phyloP scores from a whole-genome alignment of 2,113 vertebrate species.

The Archocentrus centrarchus region DNA sequence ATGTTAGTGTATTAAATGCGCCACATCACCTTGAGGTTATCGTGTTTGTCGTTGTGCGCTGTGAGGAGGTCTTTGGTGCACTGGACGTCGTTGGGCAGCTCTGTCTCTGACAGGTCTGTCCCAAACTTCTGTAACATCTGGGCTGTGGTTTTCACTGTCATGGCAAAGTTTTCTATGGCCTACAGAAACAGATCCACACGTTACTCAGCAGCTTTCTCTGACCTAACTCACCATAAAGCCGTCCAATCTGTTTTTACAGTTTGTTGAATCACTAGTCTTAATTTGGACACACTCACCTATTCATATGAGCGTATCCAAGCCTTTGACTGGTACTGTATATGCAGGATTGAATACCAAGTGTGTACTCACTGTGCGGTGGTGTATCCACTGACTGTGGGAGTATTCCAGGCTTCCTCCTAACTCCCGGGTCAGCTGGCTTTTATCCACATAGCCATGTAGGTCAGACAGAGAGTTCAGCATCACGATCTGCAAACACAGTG shows the following conservation, averaged over 20 bases:
- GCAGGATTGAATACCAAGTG: neutral
- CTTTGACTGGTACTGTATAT: neutral
- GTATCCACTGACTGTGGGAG: conserved; percentile 94
- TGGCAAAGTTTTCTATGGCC: conserved; percentile 96
- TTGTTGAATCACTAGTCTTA: neutral
- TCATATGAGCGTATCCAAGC: too few species aligned
- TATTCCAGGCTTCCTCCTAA: conserved; percentile 93
- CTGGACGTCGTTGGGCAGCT: conserved; percentile 89
- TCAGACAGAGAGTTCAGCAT: conserved; percentile 95
- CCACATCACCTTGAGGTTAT: conserved; percentile 86
- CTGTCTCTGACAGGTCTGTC: conserved; percentile 86
- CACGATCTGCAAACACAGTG: conserved; percentile 85
- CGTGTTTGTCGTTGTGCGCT: conserved; percentile 84
- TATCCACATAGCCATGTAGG: conserved; percentile 92
- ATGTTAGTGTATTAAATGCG: neutral
- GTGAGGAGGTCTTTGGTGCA: conserved; percentile 90
- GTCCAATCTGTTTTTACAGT: neutral
- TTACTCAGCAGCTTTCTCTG: neutral
- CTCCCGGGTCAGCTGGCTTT: conserved; percentile 90
- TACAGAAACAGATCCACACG: conserved; percentile 47
- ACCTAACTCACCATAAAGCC: neutral
- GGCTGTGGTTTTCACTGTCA: conserved; percentile 93
- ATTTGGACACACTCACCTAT: neutral
- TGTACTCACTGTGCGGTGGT: conserved; percentile 90
- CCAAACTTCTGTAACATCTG: conserved; percentile 94